Evolutionary conservation across 2,797 vertebrate genomes (phyloP).

Genomic region (Tinamus major): DNA sequence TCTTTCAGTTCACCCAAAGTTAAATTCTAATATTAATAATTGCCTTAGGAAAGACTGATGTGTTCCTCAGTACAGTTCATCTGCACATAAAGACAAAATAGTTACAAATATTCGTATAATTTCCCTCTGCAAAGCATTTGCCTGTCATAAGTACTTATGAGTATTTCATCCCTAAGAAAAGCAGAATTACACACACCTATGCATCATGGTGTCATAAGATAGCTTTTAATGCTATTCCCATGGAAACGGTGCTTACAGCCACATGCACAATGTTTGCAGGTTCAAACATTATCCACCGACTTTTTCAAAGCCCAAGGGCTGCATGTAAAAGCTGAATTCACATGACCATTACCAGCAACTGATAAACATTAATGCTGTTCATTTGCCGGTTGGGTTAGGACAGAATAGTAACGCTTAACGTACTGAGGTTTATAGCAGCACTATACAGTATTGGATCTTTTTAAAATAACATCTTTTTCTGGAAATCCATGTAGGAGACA

Average conservation of each 20-base stretch:
- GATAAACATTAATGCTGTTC: not conserved
- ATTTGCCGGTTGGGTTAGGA: not conserved
- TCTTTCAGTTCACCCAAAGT: not conserved
- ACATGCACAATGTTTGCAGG: not conserved
- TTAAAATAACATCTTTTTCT: not conserved
- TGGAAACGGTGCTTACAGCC: slow-evolving; percentile 31
- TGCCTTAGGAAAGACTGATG: not conserved
- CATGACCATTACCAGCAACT: rapidly evolving
- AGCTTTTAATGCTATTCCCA: slow-evolving; percentile 35
- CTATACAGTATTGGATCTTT: not conserved
- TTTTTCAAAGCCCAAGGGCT: not conserved
- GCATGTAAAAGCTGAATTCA: not conserved
- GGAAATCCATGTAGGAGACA: not conserved
- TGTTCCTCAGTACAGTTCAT: not conserved
- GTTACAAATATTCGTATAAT: not conserved
- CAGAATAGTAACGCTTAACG: not conserved
- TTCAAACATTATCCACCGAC: not conserved
- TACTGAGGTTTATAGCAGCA: not conserved
- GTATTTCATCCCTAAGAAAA: not conserved
- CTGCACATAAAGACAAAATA: not conserved
- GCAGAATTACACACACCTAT: not conserved
- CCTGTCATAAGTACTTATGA: not conserved
- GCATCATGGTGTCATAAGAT: not conserved
- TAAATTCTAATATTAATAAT: not conserved
- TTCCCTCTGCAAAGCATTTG: not conserved